Base-by-base conservation (phyloP, 2,113 vertebrate species). In the Percina caprodes region DNA sequence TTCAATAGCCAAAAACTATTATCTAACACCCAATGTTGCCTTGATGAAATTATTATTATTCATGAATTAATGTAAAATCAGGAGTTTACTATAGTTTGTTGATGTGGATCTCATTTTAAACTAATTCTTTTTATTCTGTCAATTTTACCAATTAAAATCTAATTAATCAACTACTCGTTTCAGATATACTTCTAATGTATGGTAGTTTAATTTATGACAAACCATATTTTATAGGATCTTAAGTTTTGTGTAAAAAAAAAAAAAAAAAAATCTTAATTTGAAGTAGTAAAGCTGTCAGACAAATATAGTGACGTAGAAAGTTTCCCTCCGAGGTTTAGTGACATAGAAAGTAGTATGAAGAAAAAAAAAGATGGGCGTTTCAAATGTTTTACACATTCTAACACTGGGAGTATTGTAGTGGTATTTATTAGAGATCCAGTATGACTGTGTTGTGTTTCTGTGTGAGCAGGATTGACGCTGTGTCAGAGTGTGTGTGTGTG, bases 401-500 rank as follows among this genome's bases (percentile, higher is more conserved):
- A n/a, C 19, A 39, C 18, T 21, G 30, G 16, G 71, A 24, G 21
- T 46, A 1, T 15, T 23, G 33, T 55, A 24, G 18, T 48, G 12
- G 14, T 24, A 11, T 26, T 46, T 3, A 26, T 63, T 3, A 15
- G 3, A 49, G 13, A 42, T 42, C 39, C 39, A 42, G 39, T 42
- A 10, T 10, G 9, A 4, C 51, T 15, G 4, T 52, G 21, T 58
- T 30, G 10, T 61, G 30, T 51, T 55, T 23, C 19, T 61, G 24
- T 52, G 16, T 66, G n/a, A 13, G n/a, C 39, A 59, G 48, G 49
- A 82, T 87, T 83, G 35, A 18, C 8, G 62, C 14, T 24, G 70
- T 1, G 24, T 78, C 78, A 62, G 77, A 19, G 75, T 56, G 45
- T 55, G 42, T 68, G 21, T 79, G 82, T 68, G 21, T 79, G 82